phyloP scores from a whole-genome alignment of 2,797 vertebrate species.

The Dendrocincla fuliginosa region DNA sequence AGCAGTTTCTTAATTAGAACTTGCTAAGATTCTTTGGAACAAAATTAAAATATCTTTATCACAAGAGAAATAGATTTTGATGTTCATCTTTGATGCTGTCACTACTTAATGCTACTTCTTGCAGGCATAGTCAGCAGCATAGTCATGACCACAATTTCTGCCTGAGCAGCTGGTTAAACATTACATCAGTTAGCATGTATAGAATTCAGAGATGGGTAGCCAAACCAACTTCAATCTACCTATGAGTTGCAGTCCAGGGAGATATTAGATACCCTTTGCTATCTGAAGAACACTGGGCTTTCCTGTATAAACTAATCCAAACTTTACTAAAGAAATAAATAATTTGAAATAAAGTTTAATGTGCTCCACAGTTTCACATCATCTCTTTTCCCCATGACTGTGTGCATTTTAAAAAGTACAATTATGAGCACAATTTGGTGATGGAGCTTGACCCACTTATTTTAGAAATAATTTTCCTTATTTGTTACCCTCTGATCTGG shows the following conservation, averaged over 20 bases:
- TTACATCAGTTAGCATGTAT: background rate
- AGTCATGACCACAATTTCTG: background rate
- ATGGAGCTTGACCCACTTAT: background rate
- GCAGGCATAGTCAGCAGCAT: background rate
- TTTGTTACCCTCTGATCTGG: background rate
- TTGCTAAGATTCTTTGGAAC: background rate
- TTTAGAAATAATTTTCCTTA: background rate
- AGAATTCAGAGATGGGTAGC: background rate
- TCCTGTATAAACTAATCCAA: background rate
- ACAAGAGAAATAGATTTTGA: background rate
- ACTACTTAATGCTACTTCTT: background rate
- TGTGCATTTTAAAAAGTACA: background rate
- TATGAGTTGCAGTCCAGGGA: background rate
- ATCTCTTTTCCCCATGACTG: background rate
- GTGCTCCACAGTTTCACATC: background rate
- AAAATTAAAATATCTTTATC: background rate
- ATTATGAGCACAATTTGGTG: background rate
- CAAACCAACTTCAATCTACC: background rate
- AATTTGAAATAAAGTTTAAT: background rate
- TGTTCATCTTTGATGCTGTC: background rate
- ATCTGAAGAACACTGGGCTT: background rate
- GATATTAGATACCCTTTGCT: background rate
- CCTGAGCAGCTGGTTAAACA: background rate
- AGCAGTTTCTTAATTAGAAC: constrained; percentile 17
- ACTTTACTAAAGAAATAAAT: background rate